A percentile compares a stretch with the other conserved stretches of the same genome.
Conservation (phyloP, 2,797 vertebrate genomes). For the Podarcis lilfordi region DNA sequence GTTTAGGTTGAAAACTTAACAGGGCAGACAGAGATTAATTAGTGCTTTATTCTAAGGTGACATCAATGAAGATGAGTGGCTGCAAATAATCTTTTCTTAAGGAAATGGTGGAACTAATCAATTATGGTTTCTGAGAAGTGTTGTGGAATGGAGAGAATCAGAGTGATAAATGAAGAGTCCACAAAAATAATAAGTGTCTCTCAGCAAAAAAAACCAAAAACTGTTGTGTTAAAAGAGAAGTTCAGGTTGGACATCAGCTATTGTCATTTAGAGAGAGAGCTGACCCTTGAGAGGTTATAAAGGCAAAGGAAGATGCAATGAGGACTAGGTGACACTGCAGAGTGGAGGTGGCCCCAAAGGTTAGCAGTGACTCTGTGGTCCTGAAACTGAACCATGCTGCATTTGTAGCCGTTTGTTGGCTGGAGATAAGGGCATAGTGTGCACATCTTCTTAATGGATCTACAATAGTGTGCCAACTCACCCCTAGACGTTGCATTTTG, state of each 20-base stretch:
- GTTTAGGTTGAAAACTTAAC: neutral
- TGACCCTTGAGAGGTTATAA: neutral
- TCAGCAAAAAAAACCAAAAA: neutral
- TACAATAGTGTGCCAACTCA: neutral
- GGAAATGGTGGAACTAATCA: constrained; percentile 15
- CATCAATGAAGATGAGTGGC: constrained; percentile 4
- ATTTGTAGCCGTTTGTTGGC: neutral
- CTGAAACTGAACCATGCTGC: neutral
- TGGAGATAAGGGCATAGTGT: neutral
- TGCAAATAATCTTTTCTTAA: neutral
- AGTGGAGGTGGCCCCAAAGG: neutral
- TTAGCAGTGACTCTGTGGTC: neutral
- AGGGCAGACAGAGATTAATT: constrained; percentile 16
- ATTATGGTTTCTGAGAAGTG: constrained; percentile 7
- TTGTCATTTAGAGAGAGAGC: neutral
- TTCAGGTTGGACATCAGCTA: neutral
- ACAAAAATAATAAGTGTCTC: neutral
- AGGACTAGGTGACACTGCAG: neutral
- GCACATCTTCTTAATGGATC: neutral
- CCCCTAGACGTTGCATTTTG: neutral
- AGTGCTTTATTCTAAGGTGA: neutral
- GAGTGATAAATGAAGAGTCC: neutral
- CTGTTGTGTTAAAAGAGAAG: neutral
- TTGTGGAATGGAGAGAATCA: neutral
- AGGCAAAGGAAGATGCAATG: neutral